Conservation (phyloP, 2,888 invertebrate genomes). For the Eurytoma californica region DNA sequence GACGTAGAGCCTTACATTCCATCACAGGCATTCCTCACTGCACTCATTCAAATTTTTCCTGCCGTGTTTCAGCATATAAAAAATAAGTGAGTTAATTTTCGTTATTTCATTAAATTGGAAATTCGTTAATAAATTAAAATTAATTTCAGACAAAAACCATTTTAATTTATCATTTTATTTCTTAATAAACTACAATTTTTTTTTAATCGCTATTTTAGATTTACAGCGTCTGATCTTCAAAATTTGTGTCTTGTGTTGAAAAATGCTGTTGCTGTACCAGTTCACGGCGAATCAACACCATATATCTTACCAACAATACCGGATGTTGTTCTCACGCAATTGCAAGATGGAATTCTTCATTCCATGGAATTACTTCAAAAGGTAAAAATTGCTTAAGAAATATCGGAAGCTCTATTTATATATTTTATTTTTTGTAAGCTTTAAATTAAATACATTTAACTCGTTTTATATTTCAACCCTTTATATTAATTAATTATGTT, state of each 20-base stretch:
- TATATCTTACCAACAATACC: slow-evolving; percentile 88
- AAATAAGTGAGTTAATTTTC: slow-evolving; percentile 77
- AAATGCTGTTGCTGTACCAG: slow-evolving; percentile 87
- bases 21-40: slow-evolving; percentile 94
- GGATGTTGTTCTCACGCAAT: slow-evolving; percentile 87
- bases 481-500: background rate
- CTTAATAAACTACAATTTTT: background rate
- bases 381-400: slow-evolving; percentile 74
- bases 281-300: slow-evolving; percentile 87
- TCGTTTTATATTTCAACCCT: too few relatives aligned
- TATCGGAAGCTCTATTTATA: background rate
- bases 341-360: slow-evolving; percentile 90
- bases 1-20: slow-evolving; percentile 86
- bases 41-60: slow-evolving; percentile 96
- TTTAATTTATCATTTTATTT: too few relatives aligned
- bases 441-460: background rate
- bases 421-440: background rate
- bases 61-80: slow-evolving; percentile 93
- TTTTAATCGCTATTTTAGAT: slow-evolving; percentile 72
- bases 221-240: slow-evolving; percentile 84
- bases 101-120: slow-evolving; percentile 10
- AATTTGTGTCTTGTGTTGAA: slow-evolving; percentile 87
- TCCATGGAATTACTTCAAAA: slow-evolving; percentile 92
- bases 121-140: background rate
- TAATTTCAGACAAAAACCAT: too few relatives aligned